Conservation (phyloP, 2,113 vertebrate species). For the Haemorhous mexicanus region DNA sequence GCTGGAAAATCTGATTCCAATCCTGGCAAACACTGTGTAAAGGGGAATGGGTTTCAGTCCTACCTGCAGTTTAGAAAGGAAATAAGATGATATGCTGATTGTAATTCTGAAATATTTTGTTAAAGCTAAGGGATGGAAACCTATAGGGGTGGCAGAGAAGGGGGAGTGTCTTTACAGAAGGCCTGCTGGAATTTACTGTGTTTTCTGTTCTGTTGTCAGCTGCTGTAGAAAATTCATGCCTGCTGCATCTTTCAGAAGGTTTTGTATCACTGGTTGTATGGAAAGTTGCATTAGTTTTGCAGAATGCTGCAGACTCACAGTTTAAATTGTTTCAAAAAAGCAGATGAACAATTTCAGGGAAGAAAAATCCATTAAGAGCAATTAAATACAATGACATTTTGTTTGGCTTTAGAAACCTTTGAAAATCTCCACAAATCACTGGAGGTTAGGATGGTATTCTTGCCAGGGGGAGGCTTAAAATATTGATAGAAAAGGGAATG, state of each 20-base stretch:
- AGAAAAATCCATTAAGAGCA: conserved; percentile 3
- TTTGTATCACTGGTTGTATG: not conserved
- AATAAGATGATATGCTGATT: not conserved
- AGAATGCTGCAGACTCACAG: not conserved
- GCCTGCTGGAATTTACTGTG: not conserved
- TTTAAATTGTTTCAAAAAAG: conserved; percentile 1
- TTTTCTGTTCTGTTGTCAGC: not conserved
- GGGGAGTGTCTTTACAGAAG: not conserved
- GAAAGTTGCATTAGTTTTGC: not conserved
- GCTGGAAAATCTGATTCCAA: not conserved
- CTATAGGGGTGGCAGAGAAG: not conserved
- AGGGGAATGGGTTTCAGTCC: not conserved
- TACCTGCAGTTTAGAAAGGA: not conserved
- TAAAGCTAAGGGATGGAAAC: not conserved
- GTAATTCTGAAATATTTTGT: not conserved
- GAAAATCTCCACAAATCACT: not conserved
- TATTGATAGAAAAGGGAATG: not conserved
- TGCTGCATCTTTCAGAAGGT: not conserved
- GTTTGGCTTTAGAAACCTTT: not conserved
- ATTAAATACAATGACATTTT: conserved; percentile 6
- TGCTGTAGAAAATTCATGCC: not conserved
- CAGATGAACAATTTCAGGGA: not conserved
- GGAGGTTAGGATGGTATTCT: not conserved
- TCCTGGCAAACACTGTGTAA: not conserved
- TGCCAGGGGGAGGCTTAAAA: not conserved